A percentile compares a stretch with the other conserved stretches of the same genome.
Evolutionary conservation across 2,888 invertebrate genomes (phyloP).

Genomic region (Drosophila kokeensis): DNA sequence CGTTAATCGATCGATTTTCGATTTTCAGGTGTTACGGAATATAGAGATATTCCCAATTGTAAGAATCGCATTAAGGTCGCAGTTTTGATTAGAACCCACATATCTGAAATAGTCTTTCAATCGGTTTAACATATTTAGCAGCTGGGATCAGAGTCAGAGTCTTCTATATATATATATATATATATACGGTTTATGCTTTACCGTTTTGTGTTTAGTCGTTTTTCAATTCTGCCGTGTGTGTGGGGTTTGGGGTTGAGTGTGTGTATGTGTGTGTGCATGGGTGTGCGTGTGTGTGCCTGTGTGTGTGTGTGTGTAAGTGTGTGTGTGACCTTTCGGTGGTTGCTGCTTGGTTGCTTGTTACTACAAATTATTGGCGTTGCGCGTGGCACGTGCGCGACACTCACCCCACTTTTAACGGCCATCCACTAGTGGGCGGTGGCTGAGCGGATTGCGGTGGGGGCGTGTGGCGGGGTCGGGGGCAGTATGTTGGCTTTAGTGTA

Average conservation of each 20-base stretch:
- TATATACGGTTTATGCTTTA: conserved; percentile 10
- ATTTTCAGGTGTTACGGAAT: background rate
- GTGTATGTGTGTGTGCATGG: background rate
- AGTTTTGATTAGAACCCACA: background rate
- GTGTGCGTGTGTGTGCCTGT: background rate
- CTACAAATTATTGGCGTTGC: conserved; percentile 76
- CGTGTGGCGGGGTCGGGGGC: background rate
- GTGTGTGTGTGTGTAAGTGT: background rate
- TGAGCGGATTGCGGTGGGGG: background rate
- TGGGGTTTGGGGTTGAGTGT: too few species aligned
- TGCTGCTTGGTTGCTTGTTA: conserved; percentile 60
- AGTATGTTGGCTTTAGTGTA: conserved; percentile 58
- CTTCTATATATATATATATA: background rate
- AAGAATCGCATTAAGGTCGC: background rate
- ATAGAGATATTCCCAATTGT: background rate
- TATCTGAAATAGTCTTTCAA: background rate
- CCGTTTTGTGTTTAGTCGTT: conserved; percentile 48
- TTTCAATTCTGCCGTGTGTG: conserved; percentile 46
- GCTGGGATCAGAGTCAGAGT: background rate
- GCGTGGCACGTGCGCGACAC: conserved; percentile 69
- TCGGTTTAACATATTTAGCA: background rate
- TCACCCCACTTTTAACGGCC: conserved; percentile 4
- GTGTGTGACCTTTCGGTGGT: conserved; percentile 53
- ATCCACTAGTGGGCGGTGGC: conserved; percentile 27
- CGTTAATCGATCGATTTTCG: background rate